Base-by-base conservation (phyloP, 2,888 invertebrate species). In the Andrena bucephala region DNA sequence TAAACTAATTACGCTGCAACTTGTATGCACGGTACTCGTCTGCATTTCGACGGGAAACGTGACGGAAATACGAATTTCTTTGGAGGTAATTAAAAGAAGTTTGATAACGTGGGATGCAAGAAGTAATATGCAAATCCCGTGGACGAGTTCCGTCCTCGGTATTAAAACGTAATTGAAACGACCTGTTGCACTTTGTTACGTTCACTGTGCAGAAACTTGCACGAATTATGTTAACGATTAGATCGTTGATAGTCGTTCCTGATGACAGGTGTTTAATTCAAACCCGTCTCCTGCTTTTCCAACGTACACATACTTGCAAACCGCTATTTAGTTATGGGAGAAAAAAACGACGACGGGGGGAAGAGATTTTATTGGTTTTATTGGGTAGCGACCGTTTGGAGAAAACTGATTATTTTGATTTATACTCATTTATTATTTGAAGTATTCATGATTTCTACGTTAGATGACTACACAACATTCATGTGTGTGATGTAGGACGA, bases 121-220 rank as follows among this genome's bases (percentile, higher is more conserved):
- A 24, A 48, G 59, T 29, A 10, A 69, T 75, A 87, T 87, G 81
- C 85, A 85, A 85, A 85, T 87, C 54, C 6, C 24, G 50, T 42
- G 60, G n/a, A 60, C 60, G 65, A 62, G 79, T 59, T 57, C 20
- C 20, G 8, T 27, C 16, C 36, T 24, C 16, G 54, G 50, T 68
- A 79, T 72, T 75, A 69, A 86, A 84, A 60, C 63, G 29, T 59
- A 62, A 16, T 62, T 73, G 63, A 52, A 77, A 81, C 85, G 85
- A 85, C 87, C 85, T 85, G 81, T 87, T 87, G 87, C 85, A 77
- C 71, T 80, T 77, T 66, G 71, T 57, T 42, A 59, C 59, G 73
- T 60, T 57, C 70, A 65, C 10, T 29, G 65, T 42, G 71, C 67
- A 67, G 31, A 74, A 73, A 69, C 69, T 66, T 57, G 71, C 71